Evolutionary conservation across 2,113 vertebrate species (phyloP), one percentile per base, ranked within the genome.

Genomic region (Porphyrio hochstetteri): DNA sequence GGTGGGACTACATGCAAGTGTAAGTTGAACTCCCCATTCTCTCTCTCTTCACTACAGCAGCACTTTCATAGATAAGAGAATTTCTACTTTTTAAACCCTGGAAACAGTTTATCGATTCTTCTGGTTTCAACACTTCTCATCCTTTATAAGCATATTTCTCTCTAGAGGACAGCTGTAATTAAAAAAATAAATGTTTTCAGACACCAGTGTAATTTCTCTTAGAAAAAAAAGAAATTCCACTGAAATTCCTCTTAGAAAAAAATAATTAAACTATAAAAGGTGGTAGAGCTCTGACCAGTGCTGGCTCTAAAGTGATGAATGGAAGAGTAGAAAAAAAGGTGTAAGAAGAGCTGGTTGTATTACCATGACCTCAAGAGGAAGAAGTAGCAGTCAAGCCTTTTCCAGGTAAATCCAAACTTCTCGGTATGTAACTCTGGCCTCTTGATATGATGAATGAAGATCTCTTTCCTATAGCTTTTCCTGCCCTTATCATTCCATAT

Each of bases 11-110:
- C 20, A 36, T 36, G 18, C 14, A 61, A 52, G 6, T 12, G 16
- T 3, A 53, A 4, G 3, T n/a, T 80, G 61, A 65, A 76, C 9
- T 3, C 5, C 3, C 5, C 5, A 2, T 6, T 3, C 17, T 29
- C 14, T 36, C 12, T 35, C 5, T 38, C 25, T 56, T 60, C 31
- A 71, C 20, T 28, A 52, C 13, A 65, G 35, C n/a, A 80, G 5
- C 0, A 0, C 57, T 84, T 79, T 33, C 17, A 29, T 8, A 76
- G 56, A 10, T 31, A 71, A 64, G 20, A 88, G 15, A 76, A 77
- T 90, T 55, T 52, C 27, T 68, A 1, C 3, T 40, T 83, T 65
- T 70, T 50, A 29, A 80, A 89, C 74, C 25, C 7, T 70, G 10
- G 24, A 1, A 10, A 59, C 6, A 50, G 9, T 11, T 11, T 78